Percentiles rank a stretch among this genome's conserved stretches.
These are phyloP conservation scores for Xanthorhoe spadicearia DNA, from an alignment of 2,888 invertebrate species.

Conservation along the genomic window DNA sequence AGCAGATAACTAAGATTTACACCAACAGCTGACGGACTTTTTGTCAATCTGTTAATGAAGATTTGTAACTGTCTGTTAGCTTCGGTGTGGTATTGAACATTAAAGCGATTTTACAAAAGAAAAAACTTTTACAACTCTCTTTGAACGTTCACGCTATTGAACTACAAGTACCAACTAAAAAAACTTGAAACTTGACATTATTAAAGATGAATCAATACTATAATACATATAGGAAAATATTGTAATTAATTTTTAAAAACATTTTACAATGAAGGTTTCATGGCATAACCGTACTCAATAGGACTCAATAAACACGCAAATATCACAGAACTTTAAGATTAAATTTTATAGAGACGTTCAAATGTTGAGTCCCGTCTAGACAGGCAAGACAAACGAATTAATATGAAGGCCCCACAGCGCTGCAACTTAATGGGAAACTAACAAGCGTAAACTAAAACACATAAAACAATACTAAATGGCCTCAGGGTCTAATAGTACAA, in stretches of 20 bases:
- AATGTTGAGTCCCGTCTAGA: constrained; percentile 53
- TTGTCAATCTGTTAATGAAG: constrained; percentile 78
- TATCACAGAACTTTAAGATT: constrained; percentile 50
- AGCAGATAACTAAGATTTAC: constrained; percentile 63
- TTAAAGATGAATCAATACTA: too few species aligned
- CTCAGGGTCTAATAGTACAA: constrained; percentile 49
- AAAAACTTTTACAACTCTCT: constrained; percentile 65
- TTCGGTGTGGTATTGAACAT: constrained; percentile 68
- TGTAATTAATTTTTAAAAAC: too few species aligned
- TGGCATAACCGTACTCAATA: too few species aligned
- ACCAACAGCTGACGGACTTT: constrained; percentile 68
- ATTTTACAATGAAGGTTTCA: too few species aligned
- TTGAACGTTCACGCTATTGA: constrained; percentile 66
- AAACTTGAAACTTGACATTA: background rate
- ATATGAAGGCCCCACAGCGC: constrained; percentile 63
- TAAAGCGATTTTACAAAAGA: constrained; percentile 65
- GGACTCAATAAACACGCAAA: constrained; percentile 37
- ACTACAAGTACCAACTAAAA: background rate
- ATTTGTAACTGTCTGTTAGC: constrained; percentile 71
- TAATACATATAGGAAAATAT: too few species aligned
- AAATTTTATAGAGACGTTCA: constrained; percentile 62
- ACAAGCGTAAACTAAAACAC: constrained; percentile 73
- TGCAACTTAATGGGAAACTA: constrained; percentile 68
- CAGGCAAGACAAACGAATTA: constrained; percentile 62
- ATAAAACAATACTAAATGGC: constrained; percentile 64